Evolutionary conservation across 1,140 invertebrate genomes (phyloP), one percentile per base, ranked within the genome.

Genomic region (Tachypleus tridentatus): DNA sequence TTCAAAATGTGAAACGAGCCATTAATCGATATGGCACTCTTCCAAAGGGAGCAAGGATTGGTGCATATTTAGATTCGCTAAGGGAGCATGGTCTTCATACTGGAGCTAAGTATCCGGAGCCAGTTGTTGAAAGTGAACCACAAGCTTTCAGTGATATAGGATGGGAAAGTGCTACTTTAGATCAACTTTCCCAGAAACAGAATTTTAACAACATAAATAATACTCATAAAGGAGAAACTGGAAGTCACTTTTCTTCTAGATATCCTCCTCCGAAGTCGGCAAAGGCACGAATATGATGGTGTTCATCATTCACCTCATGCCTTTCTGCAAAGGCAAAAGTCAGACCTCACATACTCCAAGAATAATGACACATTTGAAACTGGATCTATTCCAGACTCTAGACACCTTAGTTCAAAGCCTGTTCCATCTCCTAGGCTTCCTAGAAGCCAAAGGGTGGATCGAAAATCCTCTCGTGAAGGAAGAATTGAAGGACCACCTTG

Each of bases 1-100:
- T 96, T 69, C 91, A 96, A 78, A 97, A 97, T 82, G 93, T 98
- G 62, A 91, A 94, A 73, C 85, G 91, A 70, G 93, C 93, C 5
- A 97, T 97, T 63, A 96, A 93, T 77, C 84, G 92, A 48, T 98
- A 97, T 76, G 95, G 95, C 4, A 98, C 96, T 8, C 74, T 94
- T 66, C 95, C 95, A 0, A 99, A 98, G 79, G 93, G 90, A 59
- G 91, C 92, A 5, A 82, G 94, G 53, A 97, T 97, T 69, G 93
- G 93, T 8, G 93, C 93, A 0, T 98, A 94, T 76, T 78, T 98
- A n/a, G 93, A 97, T 73, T 97, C 93, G 2, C 77, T 97, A 63
- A 82, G 89, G 51, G 87, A 89, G 58, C 64, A 66, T 65, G 62
- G 69, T 47, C 62, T 65, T 47, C 65, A 64, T 60, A 62, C 68